Conservation (phyloP, 2,113 vertebrate genomes). For the Anoura caudifer region DNA sequence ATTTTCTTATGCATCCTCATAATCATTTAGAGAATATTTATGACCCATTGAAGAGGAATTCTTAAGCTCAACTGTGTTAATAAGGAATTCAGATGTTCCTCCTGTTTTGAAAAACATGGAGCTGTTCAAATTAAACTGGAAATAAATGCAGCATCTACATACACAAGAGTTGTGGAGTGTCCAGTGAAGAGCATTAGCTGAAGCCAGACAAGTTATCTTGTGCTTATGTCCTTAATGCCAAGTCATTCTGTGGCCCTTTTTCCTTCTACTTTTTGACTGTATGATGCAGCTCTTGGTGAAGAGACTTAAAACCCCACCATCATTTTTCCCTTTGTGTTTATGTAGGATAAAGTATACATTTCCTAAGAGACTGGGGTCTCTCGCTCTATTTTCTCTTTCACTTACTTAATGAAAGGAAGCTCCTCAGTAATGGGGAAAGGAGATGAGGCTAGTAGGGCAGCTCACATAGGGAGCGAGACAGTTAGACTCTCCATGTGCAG, state of each 20-base stretch:
- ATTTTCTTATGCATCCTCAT: not conserved
- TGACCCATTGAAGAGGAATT: conserved; percentile 8
- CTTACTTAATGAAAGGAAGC: not conserved
- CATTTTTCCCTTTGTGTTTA: not conserved
- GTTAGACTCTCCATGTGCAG: not conserved
- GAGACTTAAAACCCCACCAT: not conserved
- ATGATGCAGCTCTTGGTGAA: not conserved
- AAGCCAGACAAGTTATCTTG: not conserved
- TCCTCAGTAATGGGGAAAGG: not conserved
- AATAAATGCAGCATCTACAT: not conserved
- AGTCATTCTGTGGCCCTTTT: not conserved
- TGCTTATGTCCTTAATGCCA: not conserved
- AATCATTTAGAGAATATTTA: not conserved
- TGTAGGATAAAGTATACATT: not conserved
- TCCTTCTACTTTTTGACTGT: not conserved
- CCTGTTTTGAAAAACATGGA: conserved; percentile 22
- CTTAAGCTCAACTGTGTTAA: conserved; percentile 26
- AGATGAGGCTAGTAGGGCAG: not conserved
- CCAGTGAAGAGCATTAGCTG: not conserved
- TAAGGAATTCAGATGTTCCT: conserved; percentile 38
- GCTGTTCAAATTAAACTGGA: conserved; percentile 18
- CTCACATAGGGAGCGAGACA: not conserved
- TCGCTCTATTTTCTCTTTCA: not conserved
- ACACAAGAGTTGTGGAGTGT: not conserved
- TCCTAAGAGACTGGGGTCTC: not conserved